These are phyloP conservation scores for Laticauda colubrina DNA, from an alignment of 2,113 vertebrate species.

Conservation along the genomic window DNA sequence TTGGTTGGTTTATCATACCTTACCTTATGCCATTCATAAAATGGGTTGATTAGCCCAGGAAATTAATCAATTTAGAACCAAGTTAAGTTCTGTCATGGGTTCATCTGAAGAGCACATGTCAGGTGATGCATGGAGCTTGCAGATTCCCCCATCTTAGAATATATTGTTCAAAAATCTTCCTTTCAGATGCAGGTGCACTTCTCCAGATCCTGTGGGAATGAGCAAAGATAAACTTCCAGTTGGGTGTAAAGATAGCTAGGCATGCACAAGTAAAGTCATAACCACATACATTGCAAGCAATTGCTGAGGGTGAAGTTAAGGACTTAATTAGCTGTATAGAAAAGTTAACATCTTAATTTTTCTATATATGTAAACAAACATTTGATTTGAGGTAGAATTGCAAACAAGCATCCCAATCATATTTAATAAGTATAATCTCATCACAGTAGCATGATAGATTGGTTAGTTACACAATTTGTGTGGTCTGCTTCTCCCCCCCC, in stretches of 20 bases:
- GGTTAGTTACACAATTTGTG: background rate
- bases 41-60: background rate
- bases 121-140: background rate
- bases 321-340: background rate
- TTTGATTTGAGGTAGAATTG: too few relatives aligned
- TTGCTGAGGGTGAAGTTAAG: background rate
- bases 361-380: background rate
- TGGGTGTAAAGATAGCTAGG: background rate
- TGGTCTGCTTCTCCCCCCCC: background rate
- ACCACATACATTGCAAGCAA: background rate
- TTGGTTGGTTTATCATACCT: background rate
- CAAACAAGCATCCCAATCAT: background rate
- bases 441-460: background rate
- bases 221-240: background rate
- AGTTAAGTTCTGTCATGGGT: background rate
- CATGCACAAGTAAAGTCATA: background rate
- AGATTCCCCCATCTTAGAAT: background rate
- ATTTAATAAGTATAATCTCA: background rate
- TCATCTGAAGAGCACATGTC: background rate
- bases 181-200: background rate
- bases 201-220: background rate
- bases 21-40: background rate
- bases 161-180: background rate
- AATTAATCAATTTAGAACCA: background rate
- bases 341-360: background rate